Conservation (phyloP, 2,888 invertebrate genomes). For the Lathronympha strigana region DNA sequence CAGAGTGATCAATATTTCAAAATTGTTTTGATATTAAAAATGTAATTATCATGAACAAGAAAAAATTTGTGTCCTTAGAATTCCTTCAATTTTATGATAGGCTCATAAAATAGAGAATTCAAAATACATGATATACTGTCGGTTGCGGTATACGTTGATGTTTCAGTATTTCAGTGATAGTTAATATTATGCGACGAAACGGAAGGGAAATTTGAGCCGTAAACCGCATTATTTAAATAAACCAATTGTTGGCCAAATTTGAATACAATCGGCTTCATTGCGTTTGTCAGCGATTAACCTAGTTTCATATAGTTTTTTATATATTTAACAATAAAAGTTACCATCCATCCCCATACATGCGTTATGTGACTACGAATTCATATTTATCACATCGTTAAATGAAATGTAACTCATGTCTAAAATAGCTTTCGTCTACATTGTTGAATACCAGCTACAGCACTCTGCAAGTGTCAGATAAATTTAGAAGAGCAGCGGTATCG, state of each 20-base stretch:
- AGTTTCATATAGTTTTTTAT: not conserved
- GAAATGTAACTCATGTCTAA: too few species aligned
- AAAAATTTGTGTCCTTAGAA: too few species aligned
- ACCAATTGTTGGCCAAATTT: not conserved
- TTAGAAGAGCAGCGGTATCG: constrained; percentile 59
- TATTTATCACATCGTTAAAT: too few species aligned
- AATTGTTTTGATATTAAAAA: too few species aligned
- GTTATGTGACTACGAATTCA: too few species aligned
- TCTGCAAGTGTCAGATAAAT: constrained; percentile 55
- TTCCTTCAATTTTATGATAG: too few species aligned
- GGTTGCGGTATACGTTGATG: not conserved
- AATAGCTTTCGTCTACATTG: too few species aligned
- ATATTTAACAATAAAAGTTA: too few species aligned
- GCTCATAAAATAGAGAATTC: too few species aligned
- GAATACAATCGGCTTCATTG: not conserved
- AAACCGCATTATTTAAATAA: not conserved
- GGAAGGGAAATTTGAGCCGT: not conserved
- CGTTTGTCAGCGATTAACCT: not conserved
- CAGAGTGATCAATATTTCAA: too few species aligned
- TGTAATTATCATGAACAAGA: too few species aligned
- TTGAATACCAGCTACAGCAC: not conserved
- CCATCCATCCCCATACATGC: not conserved
- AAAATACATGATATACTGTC: too few species aligned
- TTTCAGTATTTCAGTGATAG: not conserved
- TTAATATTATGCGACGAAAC: not conserved